Conservation (phyloP, 2,797 vertebrate species). For the Macroramphosus scolopax region DNA sequence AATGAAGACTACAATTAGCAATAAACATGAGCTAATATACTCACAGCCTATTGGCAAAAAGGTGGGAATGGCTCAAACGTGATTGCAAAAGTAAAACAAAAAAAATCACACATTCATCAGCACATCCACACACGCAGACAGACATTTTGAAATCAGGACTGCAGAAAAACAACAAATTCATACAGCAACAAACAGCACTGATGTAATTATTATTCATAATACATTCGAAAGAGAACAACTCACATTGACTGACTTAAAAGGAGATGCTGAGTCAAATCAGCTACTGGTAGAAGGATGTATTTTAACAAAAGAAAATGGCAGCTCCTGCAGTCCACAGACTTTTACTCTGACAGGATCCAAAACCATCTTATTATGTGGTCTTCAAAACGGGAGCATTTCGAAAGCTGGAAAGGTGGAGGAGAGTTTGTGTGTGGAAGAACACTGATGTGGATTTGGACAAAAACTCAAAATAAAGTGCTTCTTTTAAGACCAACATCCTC, state of each 20-base stretch:
- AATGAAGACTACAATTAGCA: conserved; percentile 32
- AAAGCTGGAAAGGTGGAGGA: conserved; percentile 19
- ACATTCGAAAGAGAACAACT: conserved; percentile 70
- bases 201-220: conserved; percentile 58
- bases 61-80: conserved; percentile 18
- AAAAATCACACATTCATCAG: conserved; percentile 26
- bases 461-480: conserved; percentile 96
- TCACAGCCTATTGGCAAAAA: conserved; percentile 43
- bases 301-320: conserved; percentile 30
- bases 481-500: conserved; percentile 82
- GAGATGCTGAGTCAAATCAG: conserved; percentile 39
- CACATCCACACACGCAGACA: conserved; percentile 2
- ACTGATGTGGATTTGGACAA: conserved; percentile 79
- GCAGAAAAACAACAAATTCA: conserved; percentile 36
- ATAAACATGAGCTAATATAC: conserved; percentile 27
- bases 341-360: conserved; percentile 24
- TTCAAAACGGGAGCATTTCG: conserved; percentile 18
- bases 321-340: conserved; percentile 23
- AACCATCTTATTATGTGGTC: conserved; percentile 17
- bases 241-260: conserved; percentile 58
- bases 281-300: conserved; percentile 39
- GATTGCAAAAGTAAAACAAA: conserved; percentile 11
- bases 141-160: conserved; percentile 46
- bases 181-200: conserved; percentile 43
- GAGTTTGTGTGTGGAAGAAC: conserved; percentile 61